A percentile compares a stretch with the other conserved stretches of the same genome.
These are phyloP conservation scores for Eleginops maclovinus DNA, from an alignment of 2,113 vertebrate genomes.

Conservation along the genomic window DNA sequence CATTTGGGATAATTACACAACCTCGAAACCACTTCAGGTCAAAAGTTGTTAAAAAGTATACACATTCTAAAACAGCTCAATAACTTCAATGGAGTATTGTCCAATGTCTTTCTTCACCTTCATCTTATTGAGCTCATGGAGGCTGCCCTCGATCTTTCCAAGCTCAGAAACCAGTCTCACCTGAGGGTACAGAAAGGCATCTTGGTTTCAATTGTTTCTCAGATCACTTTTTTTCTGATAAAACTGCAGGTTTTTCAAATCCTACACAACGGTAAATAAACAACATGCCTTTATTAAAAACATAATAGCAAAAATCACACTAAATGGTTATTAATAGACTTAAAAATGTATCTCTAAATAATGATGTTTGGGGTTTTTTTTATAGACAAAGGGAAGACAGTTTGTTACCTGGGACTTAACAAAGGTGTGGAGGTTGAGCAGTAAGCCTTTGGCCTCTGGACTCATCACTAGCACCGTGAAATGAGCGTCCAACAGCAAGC, in stretches of 20 bases:
- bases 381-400: background rate
- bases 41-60: conserved; percentile 59
- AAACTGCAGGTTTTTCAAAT: background rate
- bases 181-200: conserved; percentile 72
- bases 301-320: background rate
- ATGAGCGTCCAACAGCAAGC: conserved; percentile 93
- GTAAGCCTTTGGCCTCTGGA: conserved; percentile 89
- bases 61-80: conserved; percentile 89
- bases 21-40: conserved; percentile 8
- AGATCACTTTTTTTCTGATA: background rate
- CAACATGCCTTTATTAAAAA: background rate
- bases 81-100: conserved; percentile 93
- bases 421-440: conserved; percentile 89
- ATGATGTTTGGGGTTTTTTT: too few relatives aligned
- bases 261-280: background rate
- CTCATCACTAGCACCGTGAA: conserved; percentile 94
- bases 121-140: conserved; percentile 86
- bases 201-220: background rate
- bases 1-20: background rate
- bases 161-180: conserved; percentile 91
- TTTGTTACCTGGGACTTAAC: conserved; percentile 90
- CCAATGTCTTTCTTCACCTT: conserved; percentile 79
- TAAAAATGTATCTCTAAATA: too few relatives aligned
- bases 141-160: conserved; percentile 93
- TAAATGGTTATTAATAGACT: background rate